These are phyloP conservation scores for Campaea margaritaria DNA, from an alignment of 2,888 invertebrate species.

Conservation along the genomic window DNA sequence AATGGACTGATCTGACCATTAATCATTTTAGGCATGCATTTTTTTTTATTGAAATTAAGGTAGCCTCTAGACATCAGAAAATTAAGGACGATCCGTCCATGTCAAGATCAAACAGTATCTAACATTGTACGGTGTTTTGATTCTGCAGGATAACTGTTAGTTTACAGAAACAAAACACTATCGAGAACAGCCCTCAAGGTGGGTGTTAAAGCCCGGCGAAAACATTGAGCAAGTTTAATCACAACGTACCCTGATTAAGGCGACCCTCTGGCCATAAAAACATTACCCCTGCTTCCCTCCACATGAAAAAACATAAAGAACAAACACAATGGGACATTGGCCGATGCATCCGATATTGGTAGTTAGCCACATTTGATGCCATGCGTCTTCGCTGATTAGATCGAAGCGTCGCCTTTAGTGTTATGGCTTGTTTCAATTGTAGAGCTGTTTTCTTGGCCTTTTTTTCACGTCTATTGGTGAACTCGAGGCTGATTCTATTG, in stretches of 20 bases:
- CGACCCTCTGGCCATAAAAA: constrained; percentile 82
- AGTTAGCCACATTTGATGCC: constrained; percentile 76
- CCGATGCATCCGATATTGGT: constrained; percentile 80
- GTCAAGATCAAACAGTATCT: no score
- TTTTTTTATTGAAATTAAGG: no score
- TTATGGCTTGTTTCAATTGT: constrained; percentile 42
- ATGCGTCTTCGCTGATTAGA: constrained; percentile 75
- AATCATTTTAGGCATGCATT: no score
- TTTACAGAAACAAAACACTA: constrained; percentile 34
- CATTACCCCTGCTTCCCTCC: constrained; percentile 82
- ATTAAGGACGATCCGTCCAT: no score
- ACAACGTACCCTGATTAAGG: constrained; percentile 82
- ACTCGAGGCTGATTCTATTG: constrained; percentile 5
- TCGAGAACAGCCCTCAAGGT: constrained; percentile 41
- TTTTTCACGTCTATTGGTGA: constrained; percentile 25
- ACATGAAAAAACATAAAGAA: constrained; percentile 83
- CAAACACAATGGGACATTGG: constrained; percentile 78
- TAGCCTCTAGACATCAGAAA: no score
- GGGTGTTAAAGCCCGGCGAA: constrained; percentile 52
- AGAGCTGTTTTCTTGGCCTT: constrained; percentile 29
- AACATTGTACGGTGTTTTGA: no score
- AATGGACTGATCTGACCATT: background rate
- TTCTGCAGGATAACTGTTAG: no score
- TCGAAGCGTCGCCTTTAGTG: constrained; percentile 43
- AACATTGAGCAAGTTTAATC: constrained; percentile 77